phyloP scores from a whole-genome alignment of 92 coral and sea anemone species.

The Zoanthus solanderi region DNA sequence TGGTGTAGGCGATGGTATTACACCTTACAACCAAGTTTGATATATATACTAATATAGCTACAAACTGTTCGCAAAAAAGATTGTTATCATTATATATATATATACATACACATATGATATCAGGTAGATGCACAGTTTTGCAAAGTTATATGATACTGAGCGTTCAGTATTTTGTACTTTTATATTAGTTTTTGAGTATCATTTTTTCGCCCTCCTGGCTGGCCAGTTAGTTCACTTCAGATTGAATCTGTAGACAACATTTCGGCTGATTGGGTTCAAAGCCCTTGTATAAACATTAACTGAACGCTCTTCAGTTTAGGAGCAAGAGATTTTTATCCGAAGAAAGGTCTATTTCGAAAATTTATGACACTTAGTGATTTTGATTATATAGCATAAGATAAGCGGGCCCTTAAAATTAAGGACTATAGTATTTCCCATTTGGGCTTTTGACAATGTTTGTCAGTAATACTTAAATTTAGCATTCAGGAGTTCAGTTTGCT shows the following conservation, averaged over 20 bases:
- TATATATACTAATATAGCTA: background rate
- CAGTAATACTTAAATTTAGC: conserved; percentile 16
- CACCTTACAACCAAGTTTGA: background rate
- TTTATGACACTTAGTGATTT: background rate
- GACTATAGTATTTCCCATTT: conserved; percentile 11
- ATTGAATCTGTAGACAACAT: background rate
- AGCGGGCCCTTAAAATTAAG: conserved; percentile 43
- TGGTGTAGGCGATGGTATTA: background rate
- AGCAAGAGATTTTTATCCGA: background rate
- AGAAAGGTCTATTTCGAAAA: background rate
- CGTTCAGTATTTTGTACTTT: conserved; percentile 16
- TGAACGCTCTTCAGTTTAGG: background rate
- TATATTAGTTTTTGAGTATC: background rate
- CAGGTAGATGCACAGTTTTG: conserved; percentile 8
- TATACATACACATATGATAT: conserved; percentile 6
- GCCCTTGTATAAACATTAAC: background rate
- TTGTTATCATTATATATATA: background rate
- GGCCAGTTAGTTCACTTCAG: background rate
- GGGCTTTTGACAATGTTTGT: conserved; percentile 31
- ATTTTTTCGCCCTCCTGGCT: conserved; percentile 3
- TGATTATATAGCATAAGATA: background rate
- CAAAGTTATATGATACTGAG: background rate
- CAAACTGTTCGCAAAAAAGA: background rate
- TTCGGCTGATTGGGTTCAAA: background rate
- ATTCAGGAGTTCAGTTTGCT: background rate